These are phyloP conservation scores for Campylomormyrus tamandua DNA, from an alignment of 2,113 vertebrate species.

Conservation along the genomic window DNA sequence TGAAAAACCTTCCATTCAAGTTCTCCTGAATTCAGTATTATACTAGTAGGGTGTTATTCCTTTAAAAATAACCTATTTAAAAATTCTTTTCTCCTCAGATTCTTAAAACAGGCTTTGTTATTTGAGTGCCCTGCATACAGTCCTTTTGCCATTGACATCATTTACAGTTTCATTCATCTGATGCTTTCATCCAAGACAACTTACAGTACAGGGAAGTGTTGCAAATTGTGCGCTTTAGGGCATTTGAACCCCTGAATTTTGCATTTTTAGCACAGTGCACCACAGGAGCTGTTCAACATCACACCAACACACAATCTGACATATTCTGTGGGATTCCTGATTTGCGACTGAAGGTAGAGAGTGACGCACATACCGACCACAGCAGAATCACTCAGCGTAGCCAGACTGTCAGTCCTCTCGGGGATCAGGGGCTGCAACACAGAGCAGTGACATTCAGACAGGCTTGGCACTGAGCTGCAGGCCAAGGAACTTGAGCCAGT, in stretches of 20 bases:
- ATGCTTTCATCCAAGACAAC: not conserved
- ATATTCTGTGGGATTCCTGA: not conserved
- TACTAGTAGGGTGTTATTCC: not conserved
- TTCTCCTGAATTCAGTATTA: not conserved
- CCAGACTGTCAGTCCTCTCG: conserved; percentile 65
- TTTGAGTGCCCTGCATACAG: not conserved
- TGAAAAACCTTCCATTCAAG: not conserved
- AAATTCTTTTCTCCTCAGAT: not conserved
- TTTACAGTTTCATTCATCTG: not conserved
- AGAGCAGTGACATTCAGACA: not conserved
- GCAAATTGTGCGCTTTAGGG: not conserved
- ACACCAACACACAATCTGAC: not conserved
- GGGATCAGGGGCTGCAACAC: conserved; percentile 63
- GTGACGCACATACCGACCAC: conserved; percentile 52
- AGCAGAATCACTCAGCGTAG: conserved; percentile 62
- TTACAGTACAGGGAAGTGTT: not conserved
- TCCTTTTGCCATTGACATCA: not conserved
- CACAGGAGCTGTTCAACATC: not conserved
- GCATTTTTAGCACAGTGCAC: not conserved
- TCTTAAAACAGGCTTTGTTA: not conserved
- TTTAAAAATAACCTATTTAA: not conserved
- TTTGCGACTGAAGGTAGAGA: not conserved
- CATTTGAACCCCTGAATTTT: not conserved
- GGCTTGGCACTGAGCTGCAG: not conserved
- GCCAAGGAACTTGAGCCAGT: not conserved